phyloP scores from a whole-genome alignment of 2,888 invertebrate species.

The Pimpla rufipes region DNA sequence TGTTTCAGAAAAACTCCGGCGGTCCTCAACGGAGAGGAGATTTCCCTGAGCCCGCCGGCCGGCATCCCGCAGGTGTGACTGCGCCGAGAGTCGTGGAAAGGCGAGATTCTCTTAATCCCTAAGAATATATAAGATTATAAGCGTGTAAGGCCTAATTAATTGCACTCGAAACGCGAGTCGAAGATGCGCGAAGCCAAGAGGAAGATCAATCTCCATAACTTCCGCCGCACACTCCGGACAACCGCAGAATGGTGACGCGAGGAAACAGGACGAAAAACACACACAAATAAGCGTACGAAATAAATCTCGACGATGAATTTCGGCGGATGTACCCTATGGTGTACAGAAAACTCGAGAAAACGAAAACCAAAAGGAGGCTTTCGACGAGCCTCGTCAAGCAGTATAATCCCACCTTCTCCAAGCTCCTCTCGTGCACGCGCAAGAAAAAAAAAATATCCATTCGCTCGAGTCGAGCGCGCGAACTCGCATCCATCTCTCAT shows the following conservation, averaged over 20 bases:
- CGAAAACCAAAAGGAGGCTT: conserved; percentile 13
- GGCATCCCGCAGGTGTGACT: conserved; percentile 81
- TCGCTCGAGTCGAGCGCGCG: conserved; percentile 40
- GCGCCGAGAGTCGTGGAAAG: neutral
- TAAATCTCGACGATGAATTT: conserved; percentile 22
- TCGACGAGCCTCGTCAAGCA: neutral
- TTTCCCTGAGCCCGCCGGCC: conserved; percentile 74
- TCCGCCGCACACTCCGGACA: neutral
- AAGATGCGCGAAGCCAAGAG: neutral
- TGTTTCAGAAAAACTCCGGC: conserved; percentile 83
- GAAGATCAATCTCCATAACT: too few relatives aligned
- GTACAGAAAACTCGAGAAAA: conserved; percentile 59
- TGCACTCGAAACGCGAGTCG: conserved; percentile 25
- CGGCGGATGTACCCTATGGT: conserved; percentile 72
- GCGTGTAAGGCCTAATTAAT: conserved; percentile 63
- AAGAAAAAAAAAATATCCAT: conserved; percentile 7
- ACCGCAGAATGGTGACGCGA: conserved; percentile 1
- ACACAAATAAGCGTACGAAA: conserved; percentile 10
- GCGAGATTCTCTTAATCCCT: conserved; percentile 33
- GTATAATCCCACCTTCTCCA: conserved; percentile 27
- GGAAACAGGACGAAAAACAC: conserved; percentile 20
- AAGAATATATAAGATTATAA: conserved; percentile 53
- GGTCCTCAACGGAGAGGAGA: conserved; percentile 84
- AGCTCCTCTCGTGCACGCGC: conserved; percentile 42
- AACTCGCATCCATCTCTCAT: conserved; percentile 67